A percentile compares a stretch with the other conserved stretches of the same genome.
Evolutionary conservation across 2,888 invertebrate species (phyloP).

Genomic region (Tachina grossa): DNA sequence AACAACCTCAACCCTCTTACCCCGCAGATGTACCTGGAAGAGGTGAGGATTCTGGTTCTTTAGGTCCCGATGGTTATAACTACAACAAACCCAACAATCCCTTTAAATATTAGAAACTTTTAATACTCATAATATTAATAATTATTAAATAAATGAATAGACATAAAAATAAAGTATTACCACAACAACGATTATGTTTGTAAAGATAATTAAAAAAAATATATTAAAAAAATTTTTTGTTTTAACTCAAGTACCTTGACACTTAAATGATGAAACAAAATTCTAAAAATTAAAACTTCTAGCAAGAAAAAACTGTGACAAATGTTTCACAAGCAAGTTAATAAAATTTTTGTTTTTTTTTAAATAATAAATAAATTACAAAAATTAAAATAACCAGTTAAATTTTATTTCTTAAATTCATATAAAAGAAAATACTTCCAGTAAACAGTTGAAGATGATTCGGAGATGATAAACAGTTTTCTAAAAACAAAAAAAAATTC

Average conservation of each 20-base stretch:
- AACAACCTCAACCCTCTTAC: constrained; percentile 56
- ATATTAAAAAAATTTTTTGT: background rate
- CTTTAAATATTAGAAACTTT: constrained; percentile 78
- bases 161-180: constrained; percentile 35
- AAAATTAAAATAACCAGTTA: constrained; percentile 28
- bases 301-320: constrained; percentile 33
- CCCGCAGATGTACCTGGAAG: constrained; percentile 57
- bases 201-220: constrained; percentile 13
- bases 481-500: constrained; percentile 30
- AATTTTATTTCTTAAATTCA: constrained; percentile 34
- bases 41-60: constrained; percentile 77
- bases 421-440: background rate
- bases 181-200: constrained; percentile 5
- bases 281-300: constrained; percentile 5
- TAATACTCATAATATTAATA: constrained; percentile 62
- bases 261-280: constrained; percentile 25
- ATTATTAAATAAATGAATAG: constrained; percentile 9
- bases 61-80: constrained; percentile 82
- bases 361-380: constrained; percentile 38
- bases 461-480: constrained; percentile 35
- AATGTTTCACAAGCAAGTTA: constrained; percentile 44
- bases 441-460: background rate
- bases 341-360: constrained; percentile 32
- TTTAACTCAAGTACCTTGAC: constrained; percentile 62
- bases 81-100: constrained; percentile 81